Conservation (phyloP, 2,113 vertebrate genomes). For the Apteryx owenii region DNA sequence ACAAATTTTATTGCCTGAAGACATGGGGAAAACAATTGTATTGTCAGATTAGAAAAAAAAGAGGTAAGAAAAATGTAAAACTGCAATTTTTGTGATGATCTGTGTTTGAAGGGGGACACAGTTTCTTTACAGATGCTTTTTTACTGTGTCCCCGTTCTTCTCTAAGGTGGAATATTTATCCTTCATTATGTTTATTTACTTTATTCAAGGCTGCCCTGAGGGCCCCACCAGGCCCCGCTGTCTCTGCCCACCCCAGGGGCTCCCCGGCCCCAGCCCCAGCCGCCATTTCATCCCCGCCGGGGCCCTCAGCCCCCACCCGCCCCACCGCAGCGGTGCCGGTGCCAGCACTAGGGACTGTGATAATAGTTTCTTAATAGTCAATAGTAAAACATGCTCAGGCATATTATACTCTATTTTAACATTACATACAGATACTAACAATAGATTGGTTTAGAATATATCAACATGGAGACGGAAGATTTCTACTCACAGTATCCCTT, state of each 20-base stretch:
- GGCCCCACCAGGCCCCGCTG: neutral
- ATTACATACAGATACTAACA: neutral
- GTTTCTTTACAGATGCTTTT: neutral
- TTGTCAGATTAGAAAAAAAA: neutral
- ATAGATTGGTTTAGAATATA: neutral
- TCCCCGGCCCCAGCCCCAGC: too few species aligned
- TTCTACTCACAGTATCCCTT: neutral
- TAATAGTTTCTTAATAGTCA: neutral
- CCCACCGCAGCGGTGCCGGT: too few species aligned
- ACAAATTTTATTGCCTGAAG: neutral
- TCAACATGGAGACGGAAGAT: accelerated
- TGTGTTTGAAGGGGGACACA: neutral
- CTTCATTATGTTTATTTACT: neutral
- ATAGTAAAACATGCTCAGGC: neutral
- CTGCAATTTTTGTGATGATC: neutral
- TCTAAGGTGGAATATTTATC: neutral
- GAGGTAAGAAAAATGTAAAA: neutral
- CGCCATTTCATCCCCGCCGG: too few species aligned
- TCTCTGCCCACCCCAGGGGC: too few species aligned
- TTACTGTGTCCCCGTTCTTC: neutral
- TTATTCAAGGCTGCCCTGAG: neutral
- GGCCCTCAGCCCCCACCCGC: too few species aligned
- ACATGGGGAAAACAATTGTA: neutral
- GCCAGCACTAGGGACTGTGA: neutral
- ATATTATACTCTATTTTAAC: neutral